Conservation (phyloP, 2,888 invertebrate species). For the Caenorhabditis becei region DNA sequence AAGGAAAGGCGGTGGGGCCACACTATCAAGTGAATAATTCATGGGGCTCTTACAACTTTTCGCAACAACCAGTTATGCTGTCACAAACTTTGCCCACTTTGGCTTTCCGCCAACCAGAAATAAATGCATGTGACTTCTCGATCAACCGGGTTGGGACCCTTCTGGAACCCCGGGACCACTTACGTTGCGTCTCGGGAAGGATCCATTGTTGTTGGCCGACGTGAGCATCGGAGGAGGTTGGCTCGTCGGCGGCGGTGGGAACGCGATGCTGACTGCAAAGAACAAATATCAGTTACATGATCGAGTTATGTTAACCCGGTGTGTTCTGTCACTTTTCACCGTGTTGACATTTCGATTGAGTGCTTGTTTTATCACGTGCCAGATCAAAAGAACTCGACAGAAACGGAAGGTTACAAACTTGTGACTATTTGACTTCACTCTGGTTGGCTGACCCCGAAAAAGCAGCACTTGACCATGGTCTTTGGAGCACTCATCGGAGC, state of each 20-base stretch:
- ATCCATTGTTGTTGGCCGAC: constrained; percentile 47
- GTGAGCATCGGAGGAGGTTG: constrained; percentile 38
- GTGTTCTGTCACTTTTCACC: constrained; percentile 33
- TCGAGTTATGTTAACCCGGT: constrained; percentile 18
- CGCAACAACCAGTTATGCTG: constrained; percentile 1
- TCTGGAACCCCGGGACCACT: constrained; percentile 11
- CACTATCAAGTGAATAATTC: constrained; percentile 58
- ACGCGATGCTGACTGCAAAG: constrained; percentile 62
- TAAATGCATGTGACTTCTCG: constrained; percentile 33
- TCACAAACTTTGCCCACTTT: neutral
- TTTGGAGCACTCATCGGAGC: constrained; percentile 21
- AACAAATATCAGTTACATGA: constrained; percentile 14
- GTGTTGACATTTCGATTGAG: constrained; percentile 33
- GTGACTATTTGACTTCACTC: constrained; percentile 28
- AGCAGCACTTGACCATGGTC: constrained; percentile 32
- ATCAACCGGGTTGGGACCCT: too few relatives aligned
- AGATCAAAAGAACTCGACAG: constrained; percentile 37
- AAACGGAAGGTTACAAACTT: constrained; percentile 1
- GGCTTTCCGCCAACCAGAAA: constrained; percentile 27
- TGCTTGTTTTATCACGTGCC: constrained; percentile 29
- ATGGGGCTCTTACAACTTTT: constrained; percentile 53
- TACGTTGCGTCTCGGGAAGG: constrained; percentile 61
- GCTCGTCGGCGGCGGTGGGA: constrained; percentile 61
- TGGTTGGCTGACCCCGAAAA: neutral
- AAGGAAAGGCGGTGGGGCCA: constrained; percentile 32